Conservation (phyloP, 1,140 invertebrate species). For the Apis cerana region DNA sequence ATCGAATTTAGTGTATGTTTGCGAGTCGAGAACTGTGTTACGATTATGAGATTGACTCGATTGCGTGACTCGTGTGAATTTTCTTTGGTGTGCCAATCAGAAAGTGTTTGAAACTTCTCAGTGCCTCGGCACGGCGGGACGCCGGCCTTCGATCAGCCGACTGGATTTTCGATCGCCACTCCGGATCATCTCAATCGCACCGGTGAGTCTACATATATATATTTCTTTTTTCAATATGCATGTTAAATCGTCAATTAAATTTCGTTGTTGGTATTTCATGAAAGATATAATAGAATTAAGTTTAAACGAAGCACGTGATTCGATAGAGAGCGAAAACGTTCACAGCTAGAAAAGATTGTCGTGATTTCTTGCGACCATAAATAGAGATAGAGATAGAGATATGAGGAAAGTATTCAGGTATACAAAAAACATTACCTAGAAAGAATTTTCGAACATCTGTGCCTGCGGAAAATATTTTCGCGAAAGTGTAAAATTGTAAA, state of each 20-base stretch:
- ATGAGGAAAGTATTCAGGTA: not conserved
- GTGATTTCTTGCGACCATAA: not conserved
- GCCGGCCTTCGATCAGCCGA: constrained; percentile 64
- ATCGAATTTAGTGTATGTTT: constrained; percentile 1
- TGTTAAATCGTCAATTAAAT: not conserved
- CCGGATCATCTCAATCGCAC: constrained; percentile 35
- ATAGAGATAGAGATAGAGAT: not conserved
- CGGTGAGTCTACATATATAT: constrained; percentile 39
- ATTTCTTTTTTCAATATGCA: too few relatives aligned
- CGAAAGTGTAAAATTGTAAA: not conserved
- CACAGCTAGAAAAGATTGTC: too few relatives aligned
- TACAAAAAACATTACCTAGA: not conserved
- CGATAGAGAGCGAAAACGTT: not conserved
- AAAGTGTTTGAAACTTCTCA: constrained; percentile 37
- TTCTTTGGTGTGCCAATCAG: constrained; percentile 19
- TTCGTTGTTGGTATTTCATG: not conserved
- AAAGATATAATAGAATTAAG: not conserved
- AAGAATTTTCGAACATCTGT: not conserved
- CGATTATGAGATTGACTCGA: constrained; percentile 45
- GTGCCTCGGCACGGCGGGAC: constrained; percentile 56
- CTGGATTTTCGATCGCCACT: constrained; percentile 64
- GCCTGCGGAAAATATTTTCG: not conserved
- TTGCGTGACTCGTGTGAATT: constrained; percentile 12
- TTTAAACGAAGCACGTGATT: constrained; percentile 6
- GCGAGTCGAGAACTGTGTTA: not conserved